These are phyloP conservation scores for Gasterosteus nipponicus DNA, from an alignment of 2,113 vertebrate genomes.

Conservation along the genomic window DNA sequence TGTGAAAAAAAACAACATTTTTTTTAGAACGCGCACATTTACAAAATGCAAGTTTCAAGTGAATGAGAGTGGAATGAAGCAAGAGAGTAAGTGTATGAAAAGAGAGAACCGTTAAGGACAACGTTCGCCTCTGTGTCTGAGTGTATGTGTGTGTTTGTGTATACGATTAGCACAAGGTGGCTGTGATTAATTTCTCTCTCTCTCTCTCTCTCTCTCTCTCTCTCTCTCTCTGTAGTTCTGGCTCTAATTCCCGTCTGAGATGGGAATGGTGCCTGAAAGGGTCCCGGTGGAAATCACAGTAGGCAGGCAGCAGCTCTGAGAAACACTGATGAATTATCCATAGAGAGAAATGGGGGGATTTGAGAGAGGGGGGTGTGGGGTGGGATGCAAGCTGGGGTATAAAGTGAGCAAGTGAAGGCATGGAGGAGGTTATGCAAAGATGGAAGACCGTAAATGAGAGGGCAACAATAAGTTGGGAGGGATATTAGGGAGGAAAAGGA, in stretches of 20 bases:
- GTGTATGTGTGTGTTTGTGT: conserved; percentile 44
- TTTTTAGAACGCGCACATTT: background rate
- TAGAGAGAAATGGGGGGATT: conserved; percentile 32
- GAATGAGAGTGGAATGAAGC: background rate
- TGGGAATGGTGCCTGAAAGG: conserved; percentile 74
- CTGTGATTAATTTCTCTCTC: conserved; percentile 77
- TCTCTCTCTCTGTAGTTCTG: conserved; percentile 66
- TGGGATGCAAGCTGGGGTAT: background rate
- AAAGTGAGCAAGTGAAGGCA: conserved; percentile 25
- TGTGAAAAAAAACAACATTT: background rate
- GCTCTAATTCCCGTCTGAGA: conserved; percentile 78
- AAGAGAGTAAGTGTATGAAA: background rate
- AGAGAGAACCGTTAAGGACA: conserved; percentile 16
- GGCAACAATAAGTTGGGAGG: background rate
- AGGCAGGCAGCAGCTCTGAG: conserved; percentile 72
- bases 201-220: background rate
- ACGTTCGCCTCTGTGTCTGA: background rate
- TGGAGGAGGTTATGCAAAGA: conserved; percentile 11
- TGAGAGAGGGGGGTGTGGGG: background rate
- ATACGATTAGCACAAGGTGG: conserved; percentile 56
- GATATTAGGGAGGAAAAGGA: background rate
- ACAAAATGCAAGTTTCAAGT: background rate
- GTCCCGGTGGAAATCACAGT: conserved; percentile 84
- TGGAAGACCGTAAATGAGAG: background rate
- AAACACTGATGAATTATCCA: conserved; percentile 80